Evolutionary conservation across 2,888 invertebrate genomes (phyloP).

Genomic region (Andrena hattorfiana): DNA sequence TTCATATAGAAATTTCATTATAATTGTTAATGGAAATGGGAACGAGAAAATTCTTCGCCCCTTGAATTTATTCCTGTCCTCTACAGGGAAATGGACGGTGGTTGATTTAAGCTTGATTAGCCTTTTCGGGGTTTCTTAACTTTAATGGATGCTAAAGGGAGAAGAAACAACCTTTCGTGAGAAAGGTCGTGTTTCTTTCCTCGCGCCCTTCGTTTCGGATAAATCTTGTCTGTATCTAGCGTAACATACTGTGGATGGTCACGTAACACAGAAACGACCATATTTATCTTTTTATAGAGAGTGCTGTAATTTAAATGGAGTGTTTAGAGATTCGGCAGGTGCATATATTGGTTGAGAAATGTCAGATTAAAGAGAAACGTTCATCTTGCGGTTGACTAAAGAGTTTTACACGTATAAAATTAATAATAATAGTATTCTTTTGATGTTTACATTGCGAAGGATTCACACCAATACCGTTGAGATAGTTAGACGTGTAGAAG

Average conservation of each 20-base stretch:
- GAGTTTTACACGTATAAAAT: too few species aligned
- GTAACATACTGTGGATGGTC: constrained; percentile 20
- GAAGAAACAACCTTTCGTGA: background rate
- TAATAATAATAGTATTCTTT: too few species aligned
- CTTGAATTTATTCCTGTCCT: background rate
- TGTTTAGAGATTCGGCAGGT: background rate
- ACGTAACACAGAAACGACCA: constrained; percentile 19
- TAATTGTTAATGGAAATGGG: constrained; percentile 55
- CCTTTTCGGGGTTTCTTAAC: background rate
- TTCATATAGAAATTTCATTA: constrained; percentile 36
- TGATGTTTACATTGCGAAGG: too few species aligned
- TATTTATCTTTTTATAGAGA: background rate
- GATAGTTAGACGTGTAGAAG: too few species aligned
- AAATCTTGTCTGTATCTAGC: constrained; percentile 22
- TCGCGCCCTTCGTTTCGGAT: background rate
- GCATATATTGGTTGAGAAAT: background rate
- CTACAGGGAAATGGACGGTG: constrained; percentile 5
- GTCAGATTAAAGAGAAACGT: background rate
- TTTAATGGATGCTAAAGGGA: constrained; percentile 7
- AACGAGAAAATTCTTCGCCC: background rate
- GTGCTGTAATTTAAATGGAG: background rate
- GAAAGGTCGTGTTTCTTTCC: constrained; percentile 20
- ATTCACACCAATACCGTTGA: too few species aligned
- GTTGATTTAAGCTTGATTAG: constrained; percentile 24
- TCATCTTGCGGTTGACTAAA: too few species aligned